These are phyloP conservation scores for Eleutherodactylus coqui DNA, from an alignment of 2,797 vertebrate species.

Conservation along the genomic window DNA sequence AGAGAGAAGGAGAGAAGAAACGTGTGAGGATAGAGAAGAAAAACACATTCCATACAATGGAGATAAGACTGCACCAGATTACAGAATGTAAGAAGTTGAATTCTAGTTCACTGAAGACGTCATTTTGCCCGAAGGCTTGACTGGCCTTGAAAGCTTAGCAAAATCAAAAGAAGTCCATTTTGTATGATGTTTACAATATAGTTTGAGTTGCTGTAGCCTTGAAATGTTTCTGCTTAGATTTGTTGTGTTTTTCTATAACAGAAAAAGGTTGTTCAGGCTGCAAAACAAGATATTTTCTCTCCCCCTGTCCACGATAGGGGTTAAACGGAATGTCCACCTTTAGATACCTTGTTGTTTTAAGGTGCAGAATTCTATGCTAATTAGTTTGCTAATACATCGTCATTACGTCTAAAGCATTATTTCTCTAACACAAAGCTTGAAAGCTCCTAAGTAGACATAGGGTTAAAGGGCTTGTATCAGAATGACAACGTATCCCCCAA, in stretches of 20 bases:
- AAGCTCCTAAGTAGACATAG: no score
- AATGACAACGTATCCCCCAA: no score
- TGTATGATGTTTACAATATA: constrained; percentile 35
- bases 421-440: no score
- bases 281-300: neutral
- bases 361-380: no score
- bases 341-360: neutral
- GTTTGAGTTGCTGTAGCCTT: constrained; percentile 7
- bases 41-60: neutral
- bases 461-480: no score
- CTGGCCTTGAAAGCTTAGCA: constrained; percentile 29
- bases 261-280: neutral
- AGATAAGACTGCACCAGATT: constrained; percentile 28
- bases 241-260: neutral
- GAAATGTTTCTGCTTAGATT: constrained; percentile 7
- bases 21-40: neutral
- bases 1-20: constrained; percentile 28
- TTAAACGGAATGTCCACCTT: neutral
- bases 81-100: constrained; percentile 29
- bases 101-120: constrained; percentile 16
- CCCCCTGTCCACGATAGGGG: neutral
- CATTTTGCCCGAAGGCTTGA: constrained; percentile 30
- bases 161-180: constrained; percentile 20
- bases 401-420: no score
- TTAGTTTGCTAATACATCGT: no score